Evolutionary conservation across 2,888 invertebrate genomes (phyloP).

Genomic region (Eudasyphora cyanicolor): DNA sequence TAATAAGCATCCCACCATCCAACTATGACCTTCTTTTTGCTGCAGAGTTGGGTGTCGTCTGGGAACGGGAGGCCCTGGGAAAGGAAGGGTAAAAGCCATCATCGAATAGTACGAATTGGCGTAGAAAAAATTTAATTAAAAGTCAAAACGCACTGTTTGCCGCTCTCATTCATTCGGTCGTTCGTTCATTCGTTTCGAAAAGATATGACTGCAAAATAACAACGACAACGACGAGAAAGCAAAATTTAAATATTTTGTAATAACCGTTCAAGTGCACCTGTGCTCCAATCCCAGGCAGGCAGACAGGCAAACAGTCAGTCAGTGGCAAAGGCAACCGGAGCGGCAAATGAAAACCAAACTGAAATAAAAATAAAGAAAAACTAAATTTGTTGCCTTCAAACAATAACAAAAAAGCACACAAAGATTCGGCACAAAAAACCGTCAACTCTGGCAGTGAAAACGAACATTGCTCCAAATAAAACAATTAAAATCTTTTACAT

Average conservation of each 20-base stretch:
- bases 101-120: constrained; percentile 26
- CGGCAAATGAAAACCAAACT: constrained; percentile 37
- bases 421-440: neutral
- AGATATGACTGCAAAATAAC: constrained; percentile 37
- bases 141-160: constrained; percentile 30
- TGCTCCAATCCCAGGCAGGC: constrained; percentile 33
- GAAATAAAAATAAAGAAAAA: constrained; percentile 27
- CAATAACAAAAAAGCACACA: neutral
- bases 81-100: neutral
- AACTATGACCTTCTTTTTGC: constrained; percentile 25
- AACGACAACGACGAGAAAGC: constrained; percentile 42
- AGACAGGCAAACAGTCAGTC: no score
- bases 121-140: constrained; percentile 34
- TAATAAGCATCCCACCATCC: neutral
- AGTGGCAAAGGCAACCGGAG: constrained; percentile 16
- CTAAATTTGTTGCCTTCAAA: constrained; percentile 25
- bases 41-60: neutral
- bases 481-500: constrained; percentile 31
- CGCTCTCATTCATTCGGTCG: neutral
- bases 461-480: neutral
- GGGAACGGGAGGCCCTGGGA: neutral
- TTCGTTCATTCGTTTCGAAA: neutral
- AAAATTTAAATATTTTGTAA: constrained; percentile 59
- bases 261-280: constrained; percentile 63
- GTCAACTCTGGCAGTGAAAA: neutral